Conservation (phyloP, 2,797 vertebrate species). For the Channa striata region DNA sequence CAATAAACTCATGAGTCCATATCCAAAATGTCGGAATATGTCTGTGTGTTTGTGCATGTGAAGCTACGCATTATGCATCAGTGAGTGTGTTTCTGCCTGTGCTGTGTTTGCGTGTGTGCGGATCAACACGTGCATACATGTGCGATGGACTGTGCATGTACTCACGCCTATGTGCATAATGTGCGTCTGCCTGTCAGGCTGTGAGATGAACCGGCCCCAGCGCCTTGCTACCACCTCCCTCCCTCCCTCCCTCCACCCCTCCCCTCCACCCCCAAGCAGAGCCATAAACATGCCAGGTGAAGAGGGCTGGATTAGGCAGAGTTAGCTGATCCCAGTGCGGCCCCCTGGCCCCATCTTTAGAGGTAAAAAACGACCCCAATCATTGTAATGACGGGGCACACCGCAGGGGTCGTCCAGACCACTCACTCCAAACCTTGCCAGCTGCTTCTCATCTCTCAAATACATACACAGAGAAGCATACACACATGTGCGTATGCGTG, state of each 20-base stretch:
- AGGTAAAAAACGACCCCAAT: conserved; percentile 76
- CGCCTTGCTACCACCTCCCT: conserved; percentile 34
- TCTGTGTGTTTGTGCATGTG: not conserved
- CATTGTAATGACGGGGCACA: conserved; percentile 73
- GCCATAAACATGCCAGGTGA: conserved; percentile 78
- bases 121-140: conserved; percentile 33
- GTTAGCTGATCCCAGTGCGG: conserved; percentile 50
- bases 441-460: conserved; percentile 77
- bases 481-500: conserved; percentile 16
- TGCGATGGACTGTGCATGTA: conserved; percentile 39
- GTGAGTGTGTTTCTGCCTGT: conserved; percentile 4
- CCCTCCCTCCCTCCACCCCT: too few relatives aligned
- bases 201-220: conserved; percentile 64
- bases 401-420: conserved; percentile 68
- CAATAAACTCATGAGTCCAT: conserved; percentile 32
- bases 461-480: conserved; percentile 37
- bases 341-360: conserved; percentile 69
- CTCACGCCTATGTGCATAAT: conserved; percentile 38
- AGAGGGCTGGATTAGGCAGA: conserved; percentile 62
- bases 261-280: conserved; percentile 50
- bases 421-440: conserved; percentile 60
- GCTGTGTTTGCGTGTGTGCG: not conserved
- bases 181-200: conserved; percentile 64
- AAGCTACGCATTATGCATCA: conserved; percentile 1
- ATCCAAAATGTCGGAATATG: conserved; percentile 15